A percentile compares a stretch with the other conserved stretches of the same genome.
These are phyloP conservation scores for Zaprionus lineosus DNA, from an alignment of 2,888 invertebrate genomes.

Conservation along the genomic window DNA sequence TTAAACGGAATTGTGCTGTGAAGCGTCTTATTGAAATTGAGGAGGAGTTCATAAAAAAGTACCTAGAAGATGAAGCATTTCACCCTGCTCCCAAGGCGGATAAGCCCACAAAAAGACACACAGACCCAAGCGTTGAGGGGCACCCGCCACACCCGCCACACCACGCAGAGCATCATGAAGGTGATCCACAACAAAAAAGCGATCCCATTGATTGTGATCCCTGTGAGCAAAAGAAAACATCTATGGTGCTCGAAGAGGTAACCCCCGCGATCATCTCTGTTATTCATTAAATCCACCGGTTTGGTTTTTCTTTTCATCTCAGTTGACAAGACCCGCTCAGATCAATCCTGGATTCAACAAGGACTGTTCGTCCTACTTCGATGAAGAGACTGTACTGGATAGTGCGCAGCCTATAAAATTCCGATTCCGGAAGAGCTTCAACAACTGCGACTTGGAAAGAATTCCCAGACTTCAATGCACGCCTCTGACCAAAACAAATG, in stretches of 20 bases:
- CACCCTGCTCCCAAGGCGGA: too few relatives aligned
- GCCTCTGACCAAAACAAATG: slow-evolving; percentile 60
- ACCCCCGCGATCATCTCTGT: too few relatives aligned
- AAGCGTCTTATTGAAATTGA: slow-evolving; percentile 66
- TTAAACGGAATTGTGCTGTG: slow-evolving; percentile 61
- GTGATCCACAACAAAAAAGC: too few relatives aligned
- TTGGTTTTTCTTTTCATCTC: too few relatives aligned
- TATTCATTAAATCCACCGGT: slow-evolving; percentile 5
- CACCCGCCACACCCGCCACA: slow-evolving; percentile 17
- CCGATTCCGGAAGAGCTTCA: slow-evolving; percentile 58
- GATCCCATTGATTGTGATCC: slow-evolving; percentile 53
- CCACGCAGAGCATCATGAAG: too few relatives aligned
- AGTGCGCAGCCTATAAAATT: slow-evolving; percentile 55
- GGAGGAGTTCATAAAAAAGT: slow-evolving; percentile 50
- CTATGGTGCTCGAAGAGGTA: slow-evolving; percentile 65
- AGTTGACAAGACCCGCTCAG: slow-evolving; percentile 52
- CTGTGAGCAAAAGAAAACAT: slow-evolving; percentile 50
- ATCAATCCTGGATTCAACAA: slow-evolving; percentile 44
- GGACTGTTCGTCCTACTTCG: slow-evolving; percentile 45
- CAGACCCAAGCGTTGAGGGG: not conserved
- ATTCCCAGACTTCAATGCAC: slow-evolving; percentile 42
- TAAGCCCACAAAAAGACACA: not conserved
- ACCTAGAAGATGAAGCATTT: slow-evolving; percentile 23
- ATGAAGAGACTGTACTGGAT: slow-evolving; percentile 66
- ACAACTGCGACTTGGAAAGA: slow-evolving; percentile 45